Evolutionary conservation across 2,888 invertebrate species (phyloP), one percentile per base, ranked within the genome.

Genomic region (Deilephila porcellus): DNA sequence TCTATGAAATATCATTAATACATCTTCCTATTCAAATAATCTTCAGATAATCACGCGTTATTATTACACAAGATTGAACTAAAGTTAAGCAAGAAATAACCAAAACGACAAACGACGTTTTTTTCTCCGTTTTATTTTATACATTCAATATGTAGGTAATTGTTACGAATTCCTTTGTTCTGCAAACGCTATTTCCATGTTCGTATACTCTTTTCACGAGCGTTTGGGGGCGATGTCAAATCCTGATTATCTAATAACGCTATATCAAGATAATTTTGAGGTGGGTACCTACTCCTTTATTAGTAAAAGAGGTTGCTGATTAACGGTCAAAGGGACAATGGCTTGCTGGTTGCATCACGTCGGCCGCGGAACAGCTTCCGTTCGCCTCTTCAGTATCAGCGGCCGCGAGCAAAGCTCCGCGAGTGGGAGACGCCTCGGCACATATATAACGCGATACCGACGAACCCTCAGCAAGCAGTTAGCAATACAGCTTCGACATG

Each of bases 401-500:
- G 80, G 75, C 79, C 77, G 77, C 82, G 82, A 79, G 73, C 78
- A 78, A 76, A 79, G 77, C 78, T 77, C 81, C 81, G 79, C 81
- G 86, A 84, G 93, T 92, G 94, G 93, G 93, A 92, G 93, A 89
- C 81, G 82, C 80, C 78, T 76, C 82, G 78, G 76, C 83, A 85
- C 84, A 88, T 93, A 93, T 94, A 93, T 88, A 94, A 93, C 86
- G 88, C 87, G 85, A 84, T 85, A 84, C 82, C 85, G 82, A 83
- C 86, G 85, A 87, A 82, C 86, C 87, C 88, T 86, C 87, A 87
- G 80, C 90, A 92, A 86, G 90, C 93, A 94, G 88, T 91, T 86
- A 89, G 86, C 90, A 85, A 67, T 85, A 87, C 88, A 90, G 91
- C 93, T 90, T 89, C 93, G 91, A 78, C 90, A 94, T 94, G 94